Base-by-base conservation (phyloP, 2,797 vertebrate species). In the Lepilemur septentrionalis region DNA sequence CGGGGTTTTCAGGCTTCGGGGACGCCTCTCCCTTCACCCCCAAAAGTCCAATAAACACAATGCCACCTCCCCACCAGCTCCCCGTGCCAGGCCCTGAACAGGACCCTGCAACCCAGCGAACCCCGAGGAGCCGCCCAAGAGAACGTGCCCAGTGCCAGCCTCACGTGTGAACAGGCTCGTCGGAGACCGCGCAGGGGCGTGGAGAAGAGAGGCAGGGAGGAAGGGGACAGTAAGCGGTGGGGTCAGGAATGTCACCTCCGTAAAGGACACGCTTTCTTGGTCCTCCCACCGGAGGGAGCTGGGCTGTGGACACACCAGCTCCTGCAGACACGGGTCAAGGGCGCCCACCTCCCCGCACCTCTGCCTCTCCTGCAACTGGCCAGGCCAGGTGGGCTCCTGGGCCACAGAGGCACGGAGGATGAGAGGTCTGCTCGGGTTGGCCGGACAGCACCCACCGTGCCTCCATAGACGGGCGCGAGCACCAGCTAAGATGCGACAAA, bases 111-210 rank as follows among this genome's bases (percentile, higher is more conserved):
- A 7, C 30, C 25, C 43, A 4, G 43, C 7, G 7, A 38, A 35
- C 61, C 23, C 38, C 59, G 14, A 23, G 59, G 23, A 28, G 41
- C 48, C 18, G n/a, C 50, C 7, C 4, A 12, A 22, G 63, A 50
- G 38, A 14, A 32, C 28, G 35, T 20, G 18, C 59, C 59, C n/a
- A 8, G 23, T 7, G 9, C 28, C 2, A 2, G 18, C 79, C 32
- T 0, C 4, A 0, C 0, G 0, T 3, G 25, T 25, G n/a, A 46
- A 72, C 43, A 52, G 63, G 28, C 20, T 15, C 1, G 8, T 32
- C 28, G n/a, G 7, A n/a, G 2, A 4, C 11, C 55, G 8, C 30
- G 35, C 2, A 2, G 30, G 4, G 30, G 73, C 2, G 30, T 0
- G 18, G 38, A 23, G 14, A 6, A 20, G 18, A n/a, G 9, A 8